Base-by-base conservation (phyloP, 2,113 vertebrate genomes). In the Urocolius indicus region DNA sequence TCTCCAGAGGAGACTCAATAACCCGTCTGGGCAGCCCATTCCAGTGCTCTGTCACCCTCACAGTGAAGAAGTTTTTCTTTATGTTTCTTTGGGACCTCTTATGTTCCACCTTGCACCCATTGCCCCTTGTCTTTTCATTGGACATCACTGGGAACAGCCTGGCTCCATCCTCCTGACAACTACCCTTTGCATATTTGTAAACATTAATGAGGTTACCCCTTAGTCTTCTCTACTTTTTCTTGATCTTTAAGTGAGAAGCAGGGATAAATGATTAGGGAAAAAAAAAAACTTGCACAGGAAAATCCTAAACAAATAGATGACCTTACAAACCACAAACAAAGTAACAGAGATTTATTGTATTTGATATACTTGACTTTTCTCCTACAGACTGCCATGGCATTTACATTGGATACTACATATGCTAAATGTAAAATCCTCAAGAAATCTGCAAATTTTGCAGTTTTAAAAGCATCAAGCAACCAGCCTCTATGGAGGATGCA, bases 251-350 rank as follows among this genome's bases (percentile, higher is more conserved):
- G 16, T 7, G 45, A 21, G 12, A 24, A 72, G 29, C 4, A 77
- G 8, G 16, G 17, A 81, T 41, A 71, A 86, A 81, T 4, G 9
- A 10, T 0, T 41, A 13, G 7, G 7, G 2, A 16, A 29, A 68
- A 54, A 32, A 7, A 0, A 0, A 30, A 5, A 0, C n/a, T n/a
- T n/a, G 0, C 3, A 9, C 24, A 7, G 51, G 23, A 45, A 58
- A 45, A 5, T 45, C 14, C 5, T 23, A 51, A 74, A 49, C 16
- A 81, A 69, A 48, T 3, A 49, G 11, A n/a, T 84, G 19, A 41
- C 5, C 4, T 81, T 84, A 51, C 7, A 59, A 95, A 45, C 3
- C 16, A 59, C 5, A 1, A 79, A 46, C 1, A 41, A 81, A 59
- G 46, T 26, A 11, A 36, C 32, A 74, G 1, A n/a, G 32, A 63